phyloP scores from a whole-genome alignment of 2,113 vertebrate species.

The Lophotis ruficrista region DNA sequence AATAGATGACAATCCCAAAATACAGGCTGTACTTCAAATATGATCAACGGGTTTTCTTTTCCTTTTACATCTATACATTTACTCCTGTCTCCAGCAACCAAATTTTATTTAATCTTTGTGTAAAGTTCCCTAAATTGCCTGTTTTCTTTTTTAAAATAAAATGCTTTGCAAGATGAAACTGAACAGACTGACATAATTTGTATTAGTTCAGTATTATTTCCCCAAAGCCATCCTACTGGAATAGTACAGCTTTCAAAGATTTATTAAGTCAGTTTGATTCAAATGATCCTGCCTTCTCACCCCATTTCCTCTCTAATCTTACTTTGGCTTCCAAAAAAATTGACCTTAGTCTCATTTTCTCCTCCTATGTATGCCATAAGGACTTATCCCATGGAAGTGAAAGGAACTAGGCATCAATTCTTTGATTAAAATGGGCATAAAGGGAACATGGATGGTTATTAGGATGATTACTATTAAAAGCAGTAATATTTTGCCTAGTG shows the following conservation, averaged over 20 bases:
- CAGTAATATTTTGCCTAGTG: neutral
- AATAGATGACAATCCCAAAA: slow-evolving; percentile 76
- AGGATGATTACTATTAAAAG: neutral
- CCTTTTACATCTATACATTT: slow-evolving; percentile 7
- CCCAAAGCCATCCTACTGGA: neutral
- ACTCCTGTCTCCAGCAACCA: neutral
- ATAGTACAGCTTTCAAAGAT: neutral
- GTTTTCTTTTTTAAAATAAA: slow-evolving; percentile 6
- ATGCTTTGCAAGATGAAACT: neutral
- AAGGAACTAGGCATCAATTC: neutral
- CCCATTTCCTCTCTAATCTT: neutral
- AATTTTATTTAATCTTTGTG: neutral
- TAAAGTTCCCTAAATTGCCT: neutral
- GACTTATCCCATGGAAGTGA: neutral
- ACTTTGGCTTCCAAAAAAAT: neutral
- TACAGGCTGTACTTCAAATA: slow-evolving; percentile 58
- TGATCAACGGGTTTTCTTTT: slow-evolving; percentile 13
- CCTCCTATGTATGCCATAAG: neutral
- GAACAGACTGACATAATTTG: neutral
- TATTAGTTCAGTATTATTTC: neutral
- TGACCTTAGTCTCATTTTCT: neutral
- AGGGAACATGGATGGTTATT: neutral
- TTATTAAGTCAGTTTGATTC: neutral
- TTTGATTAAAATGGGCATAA: neutral
- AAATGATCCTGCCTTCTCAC: neutral